A percentile compares a stretch with the other conserved stretches of the same genome.
Evolutionary conservation across 1,140 invertebrate species (phyloP).

Genomic region (Agraylea sexmaculata): DNA sequence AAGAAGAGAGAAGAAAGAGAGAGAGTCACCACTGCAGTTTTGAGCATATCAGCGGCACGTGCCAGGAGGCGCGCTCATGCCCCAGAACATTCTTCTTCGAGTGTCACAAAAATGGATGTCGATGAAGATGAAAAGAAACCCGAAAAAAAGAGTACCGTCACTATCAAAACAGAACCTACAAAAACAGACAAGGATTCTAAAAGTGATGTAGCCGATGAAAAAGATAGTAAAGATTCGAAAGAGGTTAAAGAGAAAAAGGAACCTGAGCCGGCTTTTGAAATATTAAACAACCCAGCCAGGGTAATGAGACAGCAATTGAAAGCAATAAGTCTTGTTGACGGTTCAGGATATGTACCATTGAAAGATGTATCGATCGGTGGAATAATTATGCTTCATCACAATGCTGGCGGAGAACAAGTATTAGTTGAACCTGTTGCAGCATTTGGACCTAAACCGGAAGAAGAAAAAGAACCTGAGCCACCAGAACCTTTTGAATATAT

Average conservation of each 20-base stretch:
- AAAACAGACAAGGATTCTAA: slow-evolving; percentile 34
- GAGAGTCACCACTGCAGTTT: slow-evolving; percentile 90
- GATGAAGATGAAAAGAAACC: slow-evolving; percentile 49
- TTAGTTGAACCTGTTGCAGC: slow-evolving; percentile 91
- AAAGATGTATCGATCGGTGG: slow-evolving; percentile 92
- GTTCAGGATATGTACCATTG: slow-evolving; percentile 66
- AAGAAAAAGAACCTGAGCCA: slow-evolving; percentile 92
- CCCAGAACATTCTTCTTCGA: slow-evolving; percentile 37
- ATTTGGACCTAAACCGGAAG: slow-evolving; percentile 85
- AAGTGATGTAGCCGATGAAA: slow-evolving; percentile 34
- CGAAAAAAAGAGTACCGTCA: slow-evolving; percentile 45
- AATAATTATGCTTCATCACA: slow-evolving; percentile 86
- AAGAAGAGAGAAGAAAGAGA: slow-evolving; percentile 96
- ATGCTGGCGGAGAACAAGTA: slow-evolving; percentile 69
- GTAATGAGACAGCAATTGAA: slow-evolving; percentile 90
- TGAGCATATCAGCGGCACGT: slow-evolving; percentile 86
- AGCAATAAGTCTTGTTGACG: slow-evolving; percentile 70
- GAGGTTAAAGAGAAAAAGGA: slow-evolving; percentile 64
- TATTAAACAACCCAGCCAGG: slow-evolving; percentile 87
- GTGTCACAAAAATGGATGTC: slow-evolving; percentile 57
- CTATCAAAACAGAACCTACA: slow-evolving; percentile 44
- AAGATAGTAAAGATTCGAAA: slow-evolving; percentile 42
- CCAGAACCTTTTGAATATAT: slow-evolving; percentile 94
- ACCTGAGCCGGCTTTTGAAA: slow-evolving; percentile 80
- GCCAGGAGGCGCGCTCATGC: slow-evolving; percentile 65